Conservation (phyloP, 2,797 vertebrate genomes). For the Enteromius paludinosus region DNA sequence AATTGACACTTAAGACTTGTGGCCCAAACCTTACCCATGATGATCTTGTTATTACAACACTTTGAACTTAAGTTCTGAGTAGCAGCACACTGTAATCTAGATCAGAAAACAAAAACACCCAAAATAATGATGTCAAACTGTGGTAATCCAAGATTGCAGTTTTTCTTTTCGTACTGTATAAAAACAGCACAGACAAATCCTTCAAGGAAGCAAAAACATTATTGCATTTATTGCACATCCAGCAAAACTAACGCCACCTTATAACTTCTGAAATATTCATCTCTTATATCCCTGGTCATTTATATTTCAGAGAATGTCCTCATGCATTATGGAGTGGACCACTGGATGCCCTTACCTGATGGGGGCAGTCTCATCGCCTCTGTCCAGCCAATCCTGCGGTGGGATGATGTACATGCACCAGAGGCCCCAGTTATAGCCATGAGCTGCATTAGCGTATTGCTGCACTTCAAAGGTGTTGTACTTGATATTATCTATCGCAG, state of each 20-base stretch:
- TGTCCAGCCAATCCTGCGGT: constrained; percentile 96
- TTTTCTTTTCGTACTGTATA: neutral
- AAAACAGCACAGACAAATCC: neutral
- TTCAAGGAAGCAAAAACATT: constrained; percentile 2
- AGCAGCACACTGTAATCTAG: neutral
- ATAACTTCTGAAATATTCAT: constrained; percentile 64
- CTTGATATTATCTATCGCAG: constrained; percentile 97
- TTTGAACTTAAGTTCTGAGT: neutral
- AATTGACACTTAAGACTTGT: no score
- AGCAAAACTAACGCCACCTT: constrained; percentile 11
- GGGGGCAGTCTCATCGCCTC: constrained; percentile 93
- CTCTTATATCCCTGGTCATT: constrained; percentile 70
- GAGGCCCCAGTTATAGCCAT: constrained; percentile 98
- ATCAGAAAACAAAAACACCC: neutral
- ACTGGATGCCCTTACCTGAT: constrained; percentile 85
- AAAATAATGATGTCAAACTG: neutral
- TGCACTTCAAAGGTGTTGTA: constrained; percentile 98
- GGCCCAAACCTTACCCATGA: neutral
- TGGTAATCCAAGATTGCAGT: neutral
- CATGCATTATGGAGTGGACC: constrained; percentile 68
- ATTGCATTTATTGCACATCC: constrained; percentile 18
- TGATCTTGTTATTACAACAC: neutral
- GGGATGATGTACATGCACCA: constrained; percentile 99
- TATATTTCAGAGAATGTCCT: constrained; percentile 77
- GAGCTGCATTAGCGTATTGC: constrained; percentile 94